Conservation (phyloP, 2,888 invertebrate species). For the Octonoba sinensis region DNA sequence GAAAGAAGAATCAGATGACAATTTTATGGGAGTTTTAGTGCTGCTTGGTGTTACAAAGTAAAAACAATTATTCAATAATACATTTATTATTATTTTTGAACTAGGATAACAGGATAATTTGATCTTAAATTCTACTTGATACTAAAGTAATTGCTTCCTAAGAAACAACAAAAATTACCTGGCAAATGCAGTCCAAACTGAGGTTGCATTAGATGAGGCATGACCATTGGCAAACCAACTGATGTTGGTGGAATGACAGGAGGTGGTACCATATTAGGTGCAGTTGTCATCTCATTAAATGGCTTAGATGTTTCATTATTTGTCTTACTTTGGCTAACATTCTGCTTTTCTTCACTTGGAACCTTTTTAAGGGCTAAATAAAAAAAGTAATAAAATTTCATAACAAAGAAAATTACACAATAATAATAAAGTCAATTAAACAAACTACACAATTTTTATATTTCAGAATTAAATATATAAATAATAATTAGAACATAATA, state of each 20-base stretch:
- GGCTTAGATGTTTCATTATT: neutral
- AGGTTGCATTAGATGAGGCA: constrained; percentile 57
- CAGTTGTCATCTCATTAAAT: neutral
- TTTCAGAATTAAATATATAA: too few relatives aligned
- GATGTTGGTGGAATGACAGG: constrained; percentile 30
- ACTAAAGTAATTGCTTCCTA: too few relatives aligned
- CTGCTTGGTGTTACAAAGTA: too few relatives aligned
- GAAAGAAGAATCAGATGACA: too few relatives aligned
- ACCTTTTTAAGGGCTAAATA: constrained; percentile 27
- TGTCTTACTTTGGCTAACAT: neutral
- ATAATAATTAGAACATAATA: too few relatives aligned
- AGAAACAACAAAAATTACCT: constrained; percentile 14
- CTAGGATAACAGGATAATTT: too few relatives aligned
- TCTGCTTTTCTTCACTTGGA: constrained; percentile 15
- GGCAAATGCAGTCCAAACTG: constrained; percentile 59
- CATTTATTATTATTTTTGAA: too few relatives aligned
- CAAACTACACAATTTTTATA: neutral
- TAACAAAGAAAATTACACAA: neutral
- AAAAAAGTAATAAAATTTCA: neutral
- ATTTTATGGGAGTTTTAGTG: too few relatives aligned
- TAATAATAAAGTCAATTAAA: neutral
- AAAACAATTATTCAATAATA: too few relatives aligned
- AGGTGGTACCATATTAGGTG: constrained; percentile 29
- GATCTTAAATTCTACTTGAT: too few relatives aligned
- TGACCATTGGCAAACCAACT: constrained; percentile 40